These are phyloP conservation scores for Pheosia gnoma DNA, from an alignment of 2,888 invertebrate genomes.

Conservation along the genomic window DNA sequence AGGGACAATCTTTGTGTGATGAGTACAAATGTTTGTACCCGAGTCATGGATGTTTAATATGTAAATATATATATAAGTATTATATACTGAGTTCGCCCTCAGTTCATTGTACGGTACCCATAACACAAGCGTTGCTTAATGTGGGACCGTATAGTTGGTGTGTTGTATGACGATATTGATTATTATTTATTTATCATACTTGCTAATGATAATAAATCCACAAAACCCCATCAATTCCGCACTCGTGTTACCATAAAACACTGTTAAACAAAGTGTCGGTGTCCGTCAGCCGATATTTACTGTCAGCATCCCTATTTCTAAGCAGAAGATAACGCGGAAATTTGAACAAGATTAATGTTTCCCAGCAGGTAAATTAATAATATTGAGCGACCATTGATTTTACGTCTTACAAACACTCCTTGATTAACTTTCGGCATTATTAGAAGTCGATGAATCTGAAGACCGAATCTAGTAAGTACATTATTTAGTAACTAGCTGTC, in stretches of 20 bases:
- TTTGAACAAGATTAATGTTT: conserved; percentile 47
- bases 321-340: conserved; percentile 33
- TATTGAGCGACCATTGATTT: conserved; percentile 42
- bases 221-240: not conserved
- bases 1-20: no score
- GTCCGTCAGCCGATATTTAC: conserved; percentile 22
- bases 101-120: no score
- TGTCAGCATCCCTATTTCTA: conserved; percentile 21
- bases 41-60: no score
- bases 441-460: not conserved
- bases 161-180: no score
- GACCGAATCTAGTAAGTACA: no score
- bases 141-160: no score
- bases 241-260: conserved; percentile 1
- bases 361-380: conserved; percentile 43
- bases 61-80: no score
- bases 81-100: no score
- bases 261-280: conserved; percentile 11
- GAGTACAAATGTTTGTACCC: no score
- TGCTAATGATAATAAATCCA: not conserved
- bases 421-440: conserved; percentile 30
- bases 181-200: not conserved
- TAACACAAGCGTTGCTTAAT: no score
- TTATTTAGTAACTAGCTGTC: no score
- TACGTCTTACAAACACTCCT: conserved; percentile 31